Percentiles rank a stretch among this genome's conserved stretches.
Evolutionary conservation across 2,113 vertebrate genomes (phyloP).

Genomic region (Arenaria interpres): DNA sequence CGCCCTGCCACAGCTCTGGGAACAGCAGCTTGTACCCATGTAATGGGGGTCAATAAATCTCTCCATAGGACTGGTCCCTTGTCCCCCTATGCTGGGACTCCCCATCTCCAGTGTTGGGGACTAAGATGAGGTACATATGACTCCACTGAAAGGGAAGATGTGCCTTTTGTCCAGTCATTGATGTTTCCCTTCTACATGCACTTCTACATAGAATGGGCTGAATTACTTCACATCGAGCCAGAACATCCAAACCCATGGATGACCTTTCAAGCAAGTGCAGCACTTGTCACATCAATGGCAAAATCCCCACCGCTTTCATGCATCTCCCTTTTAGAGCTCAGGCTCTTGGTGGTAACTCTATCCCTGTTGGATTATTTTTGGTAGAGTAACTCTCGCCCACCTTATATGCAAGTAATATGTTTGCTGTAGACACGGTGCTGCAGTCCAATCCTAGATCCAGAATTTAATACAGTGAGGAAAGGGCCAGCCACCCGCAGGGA

Average conservation of each 20-base stretch:
- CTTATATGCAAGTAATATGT: neutral
- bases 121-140: neutral
- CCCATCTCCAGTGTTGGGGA: neutral
- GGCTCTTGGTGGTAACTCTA: neutral
- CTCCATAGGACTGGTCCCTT: rapidly evolving
- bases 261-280: neutral
- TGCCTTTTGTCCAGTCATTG: neutral
- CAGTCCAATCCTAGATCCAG: neutral
- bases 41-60: neutral
- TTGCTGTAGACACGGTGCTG: neutral
- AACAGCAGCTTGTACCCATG: neutral
- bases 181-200: neutral
- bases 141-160: neutral
- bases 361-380: slow-evolving; percentile 23
- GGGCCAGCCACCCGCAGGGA: neutral
- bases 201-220: neutral
- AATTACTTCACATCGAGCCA: neutral
- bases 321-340: neutral
- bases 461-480: neutral
- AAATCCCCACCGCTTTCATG: neutral
- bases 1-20: neutral
- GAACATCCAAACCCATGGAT: neutral
- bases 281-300: neutral
- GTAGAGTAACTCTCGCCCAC: neutral
- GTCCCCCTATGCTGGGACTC: neutral